These are phyloP conservation scores for Ictalurus punctatus DNA, from an alignment of 2,113 vertebrate species.

Conservation along the genomic window DNA sequence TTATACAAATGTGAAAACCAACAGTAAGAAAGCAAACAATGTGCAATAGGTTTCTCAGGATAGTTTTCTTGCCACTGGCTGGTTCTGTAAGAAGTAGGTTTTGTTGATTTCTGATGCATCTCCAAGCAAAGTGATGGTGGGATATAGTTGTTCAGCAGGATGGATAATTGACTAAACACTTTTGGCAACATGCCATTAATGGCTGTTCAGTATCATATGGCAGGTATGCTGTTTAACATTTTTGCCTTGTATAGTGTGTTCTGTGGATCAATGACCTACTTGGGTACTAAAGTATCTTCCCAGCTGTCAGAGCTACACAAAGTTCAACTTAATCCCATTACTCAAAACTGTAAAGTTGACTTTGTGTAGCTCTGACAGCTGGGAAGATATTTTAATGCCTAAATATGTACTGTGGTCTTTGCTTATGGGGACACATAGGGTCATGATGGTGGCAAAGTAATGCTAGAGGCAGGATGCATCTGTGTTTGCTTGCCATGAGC, in stretches of 20 bases:
- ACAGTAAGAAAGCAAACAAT: background rate
- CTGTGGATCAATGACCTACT: background rate
- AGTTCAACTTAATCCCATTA: background rate
- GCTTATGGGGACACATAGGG: background rate
- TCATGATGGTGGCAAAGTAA: background rate
- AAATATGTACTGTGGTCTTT: background rate
- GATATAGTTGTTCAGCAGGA: background rate
- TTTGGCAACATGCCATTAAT: background rate
- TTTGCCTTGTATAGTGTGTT: background rate
- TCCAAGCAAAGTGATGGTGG: background rate
- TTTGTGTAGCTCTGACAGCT: background rate
- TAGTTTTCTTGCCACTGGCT: background rate
- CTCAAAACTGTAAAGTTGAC: background rate
- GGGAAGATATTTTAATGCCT: background rate
- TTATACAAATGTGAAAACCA: background rate
- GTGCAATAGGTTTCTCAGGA: background rate
- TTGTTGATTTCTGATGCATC: background rate
- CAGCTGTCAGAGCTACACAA: background rate
- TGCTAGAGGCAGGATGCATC: background rate
- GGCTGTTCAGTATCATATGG: background rate
- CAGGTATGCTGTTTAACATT: background rate
- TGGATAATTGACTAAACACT: background rate
- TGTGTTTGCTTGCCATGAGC: background rate
- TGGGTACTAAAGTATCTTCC: background rate
- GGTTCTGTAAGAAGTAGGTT: background rate